A percentile compares a stretch with the other conserved stretches of the same genome.
These are phyloP conservation scores for Rhyacichthys aspro DNA, from an alignment of 2,797 vertebrate genomes.

Conservation along the genomic window DNA sequence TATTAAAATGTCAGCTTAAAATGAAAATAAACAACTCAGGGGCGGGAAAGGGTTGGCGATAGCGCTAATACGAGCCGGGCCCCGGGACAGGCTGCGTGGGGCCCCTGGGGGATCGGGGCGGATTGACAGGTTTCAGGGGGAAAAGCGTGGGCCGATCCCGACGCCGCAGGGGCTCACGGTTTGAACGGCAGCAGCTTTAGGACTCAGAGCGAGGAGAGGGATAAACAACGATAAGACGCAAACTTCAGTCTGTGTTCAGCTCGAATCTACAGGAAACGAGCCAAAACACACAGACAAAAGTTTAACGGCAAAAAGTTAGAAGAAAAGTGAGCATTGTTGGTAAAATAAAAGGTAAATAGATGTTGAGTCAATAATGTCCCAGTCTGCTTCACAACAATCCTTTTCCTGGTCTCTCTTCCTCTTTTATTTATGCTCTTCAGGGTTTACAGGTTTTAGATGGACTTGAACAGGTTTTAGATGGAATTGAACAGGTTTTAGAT, in stretches of 20 bases:
- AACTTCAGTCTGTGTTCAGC: conserved; percentile 39
- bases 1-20: conserved; percentile 80
- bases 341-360: too few species aligned
- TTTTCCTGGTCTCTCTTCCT: too few species aligned
- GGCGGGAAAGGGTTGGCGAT: conserved; percentile 68
- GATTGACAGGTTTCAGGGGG: conserved; percentile 77
- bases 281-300: conserved; percentile 1
- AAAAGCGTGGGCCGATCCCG: conserved; percentile 58
- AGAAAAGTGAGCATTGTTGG: too few species aligned
- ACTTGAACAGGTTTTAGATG: too few species aligned
- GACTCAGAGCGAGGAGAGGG: conserved; percentile 72
- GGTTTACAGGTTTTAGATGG: too few species aligned
- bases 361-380: too few species aligned
- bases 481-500: too few species aligned
- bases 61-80: conserved; percentile 70
- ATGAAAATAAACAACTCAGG: conserved; percentile 81
- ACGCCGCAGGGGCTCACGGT: conserved; percentile 63
- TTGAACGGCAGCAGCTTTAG: conserved; percentile 74
- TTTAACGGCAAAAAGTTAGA: too few species aligned
- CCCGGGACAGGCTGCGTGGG: conserved; percentile 73
- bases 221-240: conserved; percentile 67
- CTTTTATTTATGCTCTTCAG: too few species aligned
- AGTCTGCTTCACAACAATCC: too few species aligned
- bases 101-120: conserved; percentile 68
- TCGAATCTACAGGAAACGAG: conserved; percentile 17